Base-by-base conservation (phyloP, 2,113 vertebrate genomes). In the Aphyosemion australe region DNA sequence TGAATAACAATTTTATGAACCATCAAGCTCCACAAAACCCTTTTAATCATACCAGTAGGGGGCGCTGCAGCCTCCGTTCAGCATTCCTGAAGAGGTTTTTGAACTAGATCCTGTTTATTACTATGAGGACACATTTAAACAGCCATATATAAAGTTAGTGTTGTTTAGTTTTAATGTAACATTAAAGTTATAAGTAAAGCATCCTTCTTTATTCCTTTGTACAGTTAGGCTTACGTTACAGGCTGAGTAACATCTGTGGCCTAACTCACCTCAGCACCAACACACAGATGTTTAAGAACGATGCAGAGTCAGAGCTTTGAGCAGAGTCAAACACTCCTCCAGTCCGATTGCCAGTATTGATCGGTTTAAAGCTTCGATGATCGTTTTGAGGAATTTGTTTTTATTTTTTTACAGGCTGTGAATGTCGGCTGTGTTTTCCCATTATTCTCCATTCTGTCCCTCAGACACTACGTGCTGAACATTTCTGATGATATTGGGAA, bases 401-500 rank as follows among this genome's bases (percentile, higher is more conserved):
- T 20, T 13, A 18, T 13, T 19, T 3, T 32, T 34, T 34, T n/a
- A 34, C 7, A n/a, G 7, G 15, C 15, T 47, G 51, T 48, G 39
- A 41, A 66, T 10, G 19, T 37, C 10, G 18, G 12, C 13, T 15
- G 18, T 5, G 10, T 5, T 43, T 43, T 13, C 45, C 26, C 45
- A 34, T 46, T 46, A n/a, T n/a, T 47, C 15, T 26, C 26, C 5
- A 18, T 9, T 73, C 47, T 47, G 10, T 56, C 16, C 49, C 76
- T 52, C 79, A 99, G 97, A 92, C 91, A 94, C 52, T 96, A 98
- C 0, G 97, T 99, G 67, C 87, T 99, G 73, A 90, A 95, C 82
- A 91, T 98, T 65, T 98, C 97, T 0, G 94, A 96, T 5, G 95
- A 94, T 83, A 99, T 99, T 0, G 97, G 97, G 41, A 93, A 95